These are phyloP conservation scores for Phorcus lineatus DNA, from an alignment of 2,888 invertebrate species.

Conservation along the genomic window DNA sequence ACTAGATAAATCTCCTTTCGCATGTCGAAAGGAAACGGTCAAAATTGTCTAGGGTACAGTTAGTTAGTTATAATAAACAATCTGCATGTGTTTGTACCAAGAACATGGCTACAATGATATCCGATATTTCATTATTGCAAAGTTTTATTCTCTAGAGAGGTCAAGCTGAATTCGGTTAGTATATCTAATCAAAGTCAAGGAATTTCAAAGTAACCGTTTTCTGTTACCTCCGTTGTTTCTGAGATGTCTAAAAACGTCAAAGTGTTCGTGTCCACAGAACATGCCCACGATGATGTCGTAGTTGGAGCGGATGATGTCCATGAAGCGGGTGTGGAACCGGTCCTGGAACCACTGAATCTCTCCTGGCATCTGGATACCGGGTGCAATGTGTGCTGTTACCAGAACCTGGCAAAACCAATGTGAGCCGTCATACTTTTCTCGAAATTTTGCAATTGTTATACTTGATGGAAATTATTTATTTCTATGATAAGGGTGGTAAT, in stretches of 20 bases:
- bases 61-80: too few relatives aligned
- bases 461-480: too few relatives aligned
- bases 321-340: slow-evolving; percentile 66
- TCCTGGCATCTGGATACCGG: slow-evolving; percentile 56
- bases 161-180: not conserved
- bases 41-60: too few relatives aligned
- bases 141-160: not conserved
- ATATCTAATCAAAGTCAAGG: not conserved
- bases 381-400: slow-evolving; percentile 86
- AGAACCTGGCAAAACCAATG: slow-evolving; percentile 82
- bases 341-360: slow-evolving; percentile 71
- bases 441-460: too few relatives aligned
- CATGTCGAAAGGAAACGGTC: too few relatives aligned
- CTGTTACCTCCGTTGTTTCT: slow-evolving; percentile 33
- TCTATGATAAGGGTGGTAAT: too few relatives aligned
- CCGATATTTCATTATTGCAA: not conserved
- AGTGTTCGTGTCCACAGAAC: slow-evolving; percentile 71
- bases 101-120: too few relatives aligned
- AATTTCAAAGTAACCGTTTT: not conserved
- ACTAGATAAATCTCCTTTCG: too few relatives aligned
- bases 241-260: slow-evolving; percentile 68
- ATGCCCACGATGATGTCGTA: slow-evolving; percentile 70
- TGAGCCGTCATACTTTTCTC: too few relatives aligned
- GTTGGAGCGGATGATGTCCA: slow-evolving; percentile 65
- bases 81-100: too few relatives aligned